phyloP scores from a whole-genome alignment of 2,797 vertebrate genomes.

The Lophius americanus region DNA sequence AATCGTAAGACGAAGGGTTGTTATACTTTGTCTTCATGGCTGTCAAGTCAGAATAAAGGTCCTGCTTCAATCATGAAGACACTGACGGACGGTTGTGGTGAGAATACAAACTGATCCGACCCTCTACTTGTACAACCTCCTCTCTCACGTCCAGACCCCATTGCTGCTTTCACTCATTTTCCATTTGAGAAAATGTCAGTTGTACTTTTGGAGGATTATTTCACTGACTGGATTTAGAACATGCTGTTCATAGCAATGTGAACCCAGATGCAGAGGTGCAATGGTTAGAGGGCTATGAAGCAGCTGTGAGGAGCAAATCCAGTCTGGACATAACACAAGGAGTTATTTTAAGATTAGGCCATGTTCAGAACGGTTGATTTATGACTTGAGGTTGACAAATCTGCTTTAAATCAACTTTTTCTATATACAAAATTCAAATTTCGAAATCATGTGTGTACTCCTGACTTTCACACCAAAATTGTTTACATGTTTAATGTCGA shows the following conservation, averaged over 20 bases:
- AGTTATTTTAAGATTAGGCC: background rate
- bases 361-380: background rate
- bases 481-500: no score
- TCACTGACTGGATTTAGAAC: conserved; percentile 14
- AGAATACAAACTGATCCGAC: conserved; percentile 30
- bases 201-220: conserved; percentile 11
- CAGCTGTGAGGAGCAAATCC: conserved; percentile 31
- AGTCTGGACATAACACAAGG: conserved; percentile 1
- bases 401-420: no score
- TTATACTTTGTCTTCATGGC: conserved; percentile 18
- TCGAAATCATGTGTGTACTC: no score
- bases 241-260: conserved; percentile 6
- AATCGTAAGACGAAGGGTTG: conserved; percentile 34
- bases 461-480: no score
- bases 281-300: conserved; percentile 15
- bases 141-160: conserved; percentile 26
- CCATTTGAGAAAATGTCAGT: conserved; percentile 19
- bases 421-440: no score
- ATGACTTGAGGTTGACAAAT: no score
- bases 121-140: conserved; percentile 19
- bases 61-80: conserved; percentile 13
- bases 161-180: conserved; percentile 22
- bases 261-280: conserved; percentile 11
- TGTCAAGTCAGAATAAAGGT: conserved; percentile 45
- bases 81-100: conserved; percentile 20